Base-by-base conservation (phyloP, 2,888 invertebrate genomes). In the Baronia brevicornis region DNA sequence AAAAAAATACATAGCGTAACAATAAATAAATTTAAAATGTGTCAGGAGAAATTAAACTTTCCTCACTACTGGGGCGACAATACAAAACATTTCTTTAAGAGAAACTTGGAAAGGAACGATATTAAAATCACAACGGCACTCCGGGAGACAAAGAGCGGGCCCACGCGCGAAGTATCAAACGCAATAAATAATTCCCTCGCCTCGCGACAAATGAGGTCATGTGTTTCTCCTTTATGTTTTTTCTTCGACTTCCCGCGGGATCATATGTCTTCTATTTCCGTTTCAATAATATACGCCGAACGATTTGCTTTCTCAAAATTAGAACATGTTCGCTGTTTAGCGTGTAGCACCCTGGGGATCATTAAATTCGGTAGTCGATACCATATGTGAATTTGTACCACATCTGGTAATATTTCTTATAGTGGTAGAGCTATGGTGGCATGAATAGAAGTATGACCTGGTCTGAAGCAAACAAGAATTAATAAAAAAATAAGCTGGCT, bases 211-310 rank as follows among this genome's bases (percentile, higher is more conserved):
- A 84, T 82, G 80, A 79, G 80, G 80, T 84, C 84, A 82, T 84
- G 63, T 82, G 84, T 84, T 84, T 78, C 78, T 72, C 67, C 70
- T 80, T 78, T 74, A 72, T 63, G 65, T 73, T 82, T 84, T 82
- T 78, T 77, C 65, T 57, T 48, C 52, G 56, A 48, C 77, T 80
- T 80, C 82, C 80, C 80, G 73, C 77, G 80, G 77, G 80, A 77
- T 80, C 79, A 72, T 79, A 69, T 79, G 79, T 78, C 78, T 74
- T 80, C 84, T 82, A 80, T 84, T 82, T 82, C 84, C 82, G 82
- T 80, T 80, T 59, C 56, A 63, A 70, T 63, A 69, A 18, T 68
- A 72, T 73, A 65, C 70, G 68, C 60, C 67, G 72, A 75, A 66
- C 77, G 74, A 82, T 84, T 82, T 84, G 80, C 79, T 80, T 61